These are phyloP conservation scores for Danio jaintianensis DNA, from an alignment of 2,797 vertebrate genomes.

Conservation along the genomic window DNA sequence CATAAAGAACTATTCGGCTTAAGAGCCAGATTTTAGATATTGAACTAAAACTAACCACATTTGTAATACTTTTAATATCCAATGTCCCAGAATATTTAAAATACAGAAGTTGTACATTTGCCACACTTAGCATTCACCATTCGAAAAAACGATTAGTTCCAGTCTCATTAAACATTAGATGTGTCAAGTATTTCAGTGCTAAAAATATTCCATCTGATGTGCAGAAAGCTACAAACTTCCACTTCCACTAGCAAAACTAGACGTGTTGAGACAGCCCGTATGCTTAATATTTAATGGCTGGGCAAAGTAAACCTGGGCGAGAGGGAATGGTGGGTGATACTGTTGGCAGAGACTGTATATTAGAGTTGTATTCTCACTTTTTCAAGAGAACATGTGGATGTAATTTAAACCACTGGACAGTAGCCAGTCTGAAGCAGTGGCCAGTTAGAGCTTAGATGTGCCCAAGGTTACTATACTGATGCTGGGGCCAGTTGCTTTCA, in stretches of 20 bases:
- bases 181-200: slow-evolving; percentile 9
- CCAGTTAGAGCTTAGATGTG: neutral
- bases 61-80: too few relatives aligned
- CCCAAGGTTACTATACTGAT: slow-evolving; percentile 11
- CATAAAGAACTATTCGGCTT: too few relatives aligned
- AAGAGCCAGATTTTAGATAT: too few relatives aligned
- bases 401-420: slow-evolving; percentile 15
- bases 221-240: slow-evolving; percentile 26
- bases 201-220: slow-evolving; percentile 39
- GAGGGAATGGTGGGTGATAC: slow-evolving; percentile 1
- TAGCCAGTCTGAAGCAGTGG: neutral
- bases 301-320: slow-evolving; percentile 6
- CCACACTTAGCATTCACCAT: neutral
- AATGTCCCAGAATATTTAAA: neutral
- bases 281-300: slow-evolving; percentile 24
- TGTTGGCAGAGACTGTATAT: slow-evolving; percentile 13
- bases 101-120: neutral
- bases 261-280: neutral
- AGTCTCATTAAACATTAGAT: neutral
- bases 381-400: neutral
- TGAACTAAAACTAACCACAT: too few relatives aligned
- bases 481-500: neutral
- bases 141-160: neutral
- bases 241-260: slow-evolving; percentile 22
- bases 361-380: neutral